Evolutionary conservation across 1,140 invertebrate species (phyloP).

Genomic region (Solenopsis invicta): DNA sequence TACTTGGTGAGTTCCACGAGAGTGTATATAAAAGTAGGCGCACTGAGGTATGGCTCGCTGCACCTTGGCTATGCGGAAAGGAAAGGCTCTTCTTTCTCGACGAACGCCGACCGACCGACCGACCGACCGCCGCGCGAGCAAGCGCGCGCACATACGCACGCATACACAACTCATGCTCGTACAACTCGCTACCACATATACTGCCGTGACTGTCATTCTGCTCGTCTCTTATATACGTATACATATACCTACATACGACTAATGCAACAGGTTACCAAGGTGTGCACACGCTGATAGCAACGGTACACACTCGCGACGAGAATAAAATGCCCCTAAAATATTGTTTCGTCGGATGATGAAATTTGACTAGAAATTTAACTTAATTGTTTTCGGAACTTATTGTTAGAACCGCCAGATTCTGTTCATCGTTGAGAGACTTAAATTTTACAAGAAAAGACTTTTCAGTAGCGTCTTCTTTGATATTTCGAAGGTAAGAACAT

Average conservation of each 20-base stretch:
- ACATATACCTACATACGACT: too few relatives aligned
- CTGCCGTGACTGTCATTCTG: background rate
- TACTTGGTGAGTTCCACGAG: conserved; percentile 76
- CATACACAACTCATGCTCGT: background rate
- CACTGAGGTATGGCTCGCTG: conserved; percentile 84
- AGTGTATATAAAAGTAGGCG: conserved; percentile 70
- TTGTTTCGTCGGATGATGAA: conserved; percentile 62
- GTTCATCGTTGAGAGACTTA: background rate
- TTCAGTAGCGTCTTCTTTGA: background rate
- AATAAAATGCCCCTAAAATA: conserved; percentile 59
- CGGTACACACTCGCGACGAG: conserved; percentile 34
- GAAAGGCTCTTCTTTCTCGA: conserved; percentile 80
- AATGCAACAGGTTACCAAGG: conserved; percentile 69
- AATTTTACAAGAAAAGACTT: background rate
- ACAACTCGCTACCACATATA: background rate
- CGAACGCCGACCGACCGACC: conserved; percentile 58
- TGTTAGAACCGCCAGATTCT: background rate
- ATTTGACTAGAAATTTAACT: conserved; percentile 74
- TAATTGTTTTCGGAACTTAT: conserved; percentile 61
- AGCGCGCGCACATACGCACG: conserved; percentile 55
- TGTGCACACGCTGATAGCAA: conserved; percentile 58
- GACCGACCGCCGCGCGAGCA: conserved; percentile 35
- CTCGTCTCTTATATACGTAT: background rate
- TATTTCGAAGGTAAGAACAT: background rate
- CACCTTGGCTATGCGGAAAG: conserved; percentile 87